A percentile compares a stretch with the other conserved stretches of the same genome.
Evolutionary conservation across 2,797 vertebrate genomes (phyloP).

Genomic region (Spea hammondii): DNA sequence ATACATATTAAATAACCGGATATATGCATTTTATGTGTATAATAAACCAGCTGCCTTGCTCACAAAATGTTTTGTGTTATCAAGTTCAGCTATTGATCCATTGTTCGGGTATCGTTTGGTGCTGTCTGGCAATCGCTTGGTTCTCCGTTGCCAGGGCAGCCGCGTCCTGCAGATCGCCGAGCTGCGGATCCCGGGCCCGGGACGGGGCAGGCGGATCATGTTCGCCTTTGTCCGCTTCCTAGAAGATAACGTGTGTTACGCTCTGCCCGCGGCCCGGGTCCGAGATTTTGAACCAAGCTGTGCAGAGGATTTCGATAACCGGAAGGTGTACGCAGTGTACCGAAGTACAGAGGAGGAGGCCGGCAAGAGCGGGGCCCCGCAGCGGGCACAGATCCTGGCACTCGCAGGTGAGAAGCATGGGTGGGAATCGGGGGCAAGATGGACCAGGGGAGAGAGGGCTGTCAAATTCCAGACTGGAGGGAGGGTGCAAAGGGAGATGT

Average conservation of each 20-base stretch:
- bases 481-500: neutral
- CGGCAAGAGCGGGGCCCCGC: constrained; percentile 64
- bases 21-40: too few relatives aligned
- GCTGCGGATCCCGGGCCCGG: constrained; percentile 37
- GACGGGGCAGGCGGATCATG: constrained; percentile 68
- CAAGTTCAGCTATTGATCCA: neutral
- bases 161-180: constrained; percentile 40
- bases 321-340: constrained; percentile 95
- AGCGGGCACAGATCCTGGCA: constrained; percentile 94
- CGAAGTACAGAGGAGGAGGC: constrained; percentile 72
- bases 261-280: constrained; percentile 86
- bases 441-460: neutral
- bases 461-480: neutral
- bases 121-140: constrained; percentile 25
- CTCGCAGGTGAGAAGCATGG: constrained; percentile 86
- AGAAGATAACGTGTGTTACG: constrained; percentile 95
- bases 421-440: neutral
- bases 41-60: too few relatives aligned
- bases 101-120: constrained; percentile 17
- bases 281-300: constrained; percentile 90
- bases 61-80: too few relatives aligned
- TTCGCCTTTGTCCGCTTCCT: constrained; percentile 96
- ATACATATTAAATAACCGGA: too few relatives aligned
- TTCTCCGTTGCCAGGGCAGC: constrained; percentile 47
- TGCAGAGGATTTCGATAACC: constrained; percentile 93